Conservation (phyloP, 2,797 vertebrate genomes). For the Molossus alvarezi region DNA sequence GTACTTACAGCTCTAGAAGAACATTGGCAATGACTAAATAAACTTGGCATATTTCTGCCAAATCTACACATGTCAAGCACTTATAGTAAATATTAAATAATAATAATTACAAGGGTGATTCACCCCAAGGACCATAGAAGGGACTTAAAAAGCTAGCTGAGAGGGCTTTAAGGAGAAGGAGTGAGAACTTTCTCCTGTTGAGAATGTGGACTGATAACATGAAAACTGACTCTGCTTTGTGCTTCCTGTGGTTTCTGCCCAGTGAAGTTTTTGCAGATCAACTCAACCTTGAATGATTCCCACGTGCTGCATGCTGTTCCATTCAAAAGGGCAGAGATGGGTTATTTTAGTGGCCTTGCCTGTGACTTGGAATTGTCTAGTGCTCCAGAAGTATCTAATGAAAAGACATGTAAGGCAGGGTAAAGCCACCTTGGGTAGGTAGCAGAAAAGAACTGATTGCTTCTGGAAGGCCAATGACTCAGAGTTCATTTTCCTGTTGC, state of each 20-base stretch:
- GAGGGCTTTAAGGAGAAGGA: conserved; percentile 33
- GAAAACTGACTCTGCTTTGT: neutral
- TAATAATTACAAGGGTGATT: conserved; percentile 62
- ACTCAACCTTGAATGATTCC: neutral
- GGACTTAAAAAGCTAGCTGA: conserved; percentile 2
- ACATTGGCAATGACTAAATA: conserved; percentile 79
- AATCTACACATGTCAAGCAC: neutral
- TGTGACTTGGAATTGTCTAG: neutral
- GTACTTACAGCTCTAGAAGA: conserved; percentile 81
- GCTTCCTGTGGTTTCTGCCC: conserved; percentile 51
- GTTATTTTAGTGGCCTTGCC: neutral
- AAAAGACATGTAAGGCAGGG: neutral
- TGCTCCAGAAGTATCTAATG: neutral
- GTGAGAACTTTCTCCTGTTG: conserved; percentile 25
- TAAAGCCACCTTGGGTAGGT: neutral
- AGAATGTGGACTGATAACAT: neutral
- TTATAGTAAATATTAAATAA: conserved; percentile 74
- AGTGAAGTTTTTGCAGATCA: neutral
- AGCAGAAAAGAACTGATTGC: neutral
- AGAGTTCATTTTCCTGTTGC: neutral
- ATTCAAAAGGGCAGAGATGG: neutral
- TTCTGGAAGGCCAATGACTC: neutral
- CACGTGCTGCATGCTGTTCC: neutral
- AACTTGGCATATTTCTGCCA: conserved; percentile 66
- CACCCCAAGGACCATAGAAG: neutral